These are phyloP conservation scores for Heterotilapia buettikoferi DNA, from an alignment of 2,113 vertebrate species.

Conservation along the genomic window DNA sequence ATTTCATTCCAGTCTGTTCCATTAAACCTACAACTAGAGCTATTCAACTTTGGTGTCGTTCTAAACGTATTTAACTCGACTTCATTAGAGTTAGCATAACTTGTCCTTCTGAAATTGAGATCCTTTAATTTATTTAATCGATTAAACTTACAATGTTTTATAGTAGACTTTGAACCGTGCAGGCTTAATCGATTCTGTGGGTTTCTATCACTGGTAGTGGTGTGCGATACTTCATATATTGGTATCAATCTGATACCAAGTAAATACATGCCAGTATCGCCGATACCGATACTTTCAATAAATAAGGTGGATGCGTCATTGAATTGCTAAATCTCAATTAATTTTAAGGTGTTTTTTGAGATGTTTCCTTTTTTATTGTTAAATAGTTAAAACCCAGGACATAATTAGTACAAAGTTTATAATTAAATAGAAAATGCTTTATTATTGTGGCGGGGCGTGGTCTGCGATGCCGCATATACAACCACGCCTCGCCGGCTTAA, in stretches of 20 bases:
- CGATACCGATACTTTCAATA: neutral
- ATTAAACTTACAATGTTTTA: neutral
- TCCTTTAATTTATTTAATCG: neutral
- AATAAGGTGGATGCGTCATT: neutral
- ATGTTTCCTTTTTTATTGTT: neutral
- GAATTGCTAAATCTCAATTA: neutral
- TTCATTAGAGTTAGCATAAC: neutral
- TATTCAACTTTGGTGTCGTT: neutral
- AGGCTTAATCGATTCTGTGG: neutral
- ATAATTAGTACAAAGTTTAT: neutral
- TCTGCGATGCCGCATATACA: neutral
- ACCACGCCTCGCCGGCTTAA: neutral
- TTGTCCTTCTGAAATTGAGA: neutral
- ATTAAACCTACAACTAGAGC: neutral
- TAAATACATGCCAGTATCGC: neutral
- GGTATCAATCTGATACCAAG: neutral
- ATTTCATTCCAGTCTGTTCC: neutral
- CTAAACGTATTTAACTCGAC: neutral
- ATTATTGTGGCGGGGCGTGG: neutral
- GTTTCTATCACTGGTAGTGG: neutral
- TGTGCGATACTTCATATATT: neutral
- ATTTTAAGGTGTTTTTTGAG: neutral
- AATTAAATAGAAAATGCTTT: neutral
- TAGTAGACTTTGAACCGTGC: neutral
- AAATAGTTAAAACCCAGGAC: neutral